A percentile compares a stretch with the other conserved stretches of the same genome.
Evolutionary conservation across 2,113 vertebrate genomes (phyloP).

Genomic region (Rhineura floridana): DNA sequence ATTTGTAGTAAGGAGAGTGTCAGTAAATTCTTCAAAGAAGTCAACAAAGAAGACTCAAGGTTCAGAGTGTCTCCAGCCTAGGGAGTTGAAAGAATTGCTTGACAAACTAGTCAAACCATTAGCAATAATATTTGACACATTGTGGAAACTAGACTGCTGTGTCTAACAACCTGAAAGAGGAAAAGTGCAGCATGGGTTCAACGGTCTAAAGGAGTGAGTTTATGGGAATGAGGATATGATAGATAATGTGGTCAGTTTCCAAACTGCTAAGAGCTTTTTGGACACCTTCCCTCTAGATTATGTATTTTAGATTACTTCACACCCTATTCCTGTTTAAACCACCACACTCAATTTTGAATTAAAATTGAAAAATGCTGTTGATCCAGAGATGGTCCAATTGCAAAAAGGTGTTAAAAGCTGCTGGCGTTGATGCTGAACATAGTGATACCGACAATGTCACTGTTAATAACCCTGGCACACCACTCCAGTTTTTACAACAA

Average conservation of each 20-base stretch:
- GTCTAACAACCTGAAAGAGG: not conserved
- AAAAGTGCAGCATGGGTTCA: not conserved
- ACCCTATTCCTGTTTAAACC: not conserved
- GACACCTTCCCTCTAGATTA: not conserved
- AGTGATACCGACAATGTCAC: too few species aligned
- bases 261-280: slow-evolving; percentile 58
- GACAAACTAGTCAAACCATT: not conserved
- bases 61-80: not conserved
- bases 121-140: slow-evolving; percentile 7
- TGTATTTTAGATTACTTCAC: not conserved
- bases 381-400: slow-evolving; percentile 2
- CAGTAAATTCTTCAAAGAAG: slow-evolving; percentile 28
- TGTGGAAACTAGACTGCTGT: slow-evolving; percentile 11
- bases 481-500: too few species aligned
- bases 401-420: not conserved
- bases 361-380: not conserved
- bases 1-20: slow-evolving; percentile 25
- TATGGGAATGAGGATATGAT: not conserved
- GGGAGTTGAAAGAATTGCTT: slow-evolving; percentile 4
- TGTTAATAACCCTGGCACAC: too few species aligned
- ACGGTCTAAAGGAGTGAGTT: slow-evolving; percentile 22
- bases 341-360: not conserved
- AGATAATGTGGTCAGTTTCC: slow-evolving; percentile 26
- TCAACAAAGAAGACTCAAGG: not conserved
- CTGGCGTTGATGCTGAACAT: too few species aligned